These are phyloP conservation scores for Pycnonotus jocosus DNA, from an alignment of 2,113 vertebrate genomes.

Conservation along the genomic window DNA sequence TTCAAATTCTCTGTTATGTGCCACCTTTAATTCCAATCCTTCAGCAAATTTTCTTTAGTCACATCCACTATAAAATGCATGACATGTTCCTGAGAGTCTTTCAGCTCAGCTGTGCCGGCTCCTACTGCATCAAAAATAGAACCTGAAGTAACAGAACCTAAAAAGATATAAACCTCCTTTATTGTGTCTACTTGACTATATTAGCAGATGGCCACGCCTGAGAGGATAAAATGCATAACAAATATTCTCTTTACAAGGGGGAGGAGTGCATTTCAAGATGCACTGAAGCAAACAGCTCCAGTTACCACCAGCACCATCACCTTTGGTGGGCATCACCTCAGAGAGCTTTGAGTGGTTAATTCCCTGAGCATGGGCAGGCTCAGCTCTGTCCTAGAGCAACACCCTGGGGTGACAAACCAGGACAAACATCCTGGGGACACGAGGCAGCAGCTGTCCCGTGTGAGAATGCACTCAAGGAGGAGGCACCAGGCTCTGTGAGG, in stretches of 20 bases:
- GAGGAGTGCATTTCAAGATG: background rate
- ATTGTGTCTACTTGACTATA: constrained; percentile 25
- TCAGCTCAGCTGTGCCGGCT: constrained; percentile 1
- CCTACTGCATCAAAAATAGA: constrained; percentile 21
- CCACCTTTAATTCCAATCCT: background rate
- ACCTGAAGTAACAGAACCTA: constrained; percentile 1
- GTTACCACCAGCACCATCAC: background rate
- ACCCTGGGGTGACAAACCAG: too few species aligned
- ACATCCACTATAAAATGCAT: background rate
- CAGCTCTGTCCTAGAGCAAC: background rate
- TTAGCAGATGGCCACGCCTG: constrained; percentile 42
- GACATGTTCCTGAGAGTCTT: constrained; percentile 17
- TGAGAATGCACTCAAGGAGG: background rate
- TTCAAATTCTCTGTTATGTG: background rate
- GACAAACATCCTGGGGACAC: background rate
- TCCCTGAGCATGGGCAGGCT: background rate
- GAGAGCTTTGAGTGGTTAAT: background rate
- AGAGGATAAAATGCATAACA: background rate
- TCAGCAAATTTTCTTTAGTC: background rate
- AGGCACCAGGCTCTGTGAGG: background rate
- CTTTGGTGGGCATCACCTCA: background rate
- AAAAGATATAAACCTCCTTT: constrained; percentile 16
- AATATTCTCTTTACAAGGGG: background rate
- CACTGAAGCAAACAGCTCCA: background rate
- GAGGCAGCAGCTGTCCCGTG: background rate